Base-by-base conservation (phyloP, 2,888 invertebrate species). In the Heliconius sara region DNA sequence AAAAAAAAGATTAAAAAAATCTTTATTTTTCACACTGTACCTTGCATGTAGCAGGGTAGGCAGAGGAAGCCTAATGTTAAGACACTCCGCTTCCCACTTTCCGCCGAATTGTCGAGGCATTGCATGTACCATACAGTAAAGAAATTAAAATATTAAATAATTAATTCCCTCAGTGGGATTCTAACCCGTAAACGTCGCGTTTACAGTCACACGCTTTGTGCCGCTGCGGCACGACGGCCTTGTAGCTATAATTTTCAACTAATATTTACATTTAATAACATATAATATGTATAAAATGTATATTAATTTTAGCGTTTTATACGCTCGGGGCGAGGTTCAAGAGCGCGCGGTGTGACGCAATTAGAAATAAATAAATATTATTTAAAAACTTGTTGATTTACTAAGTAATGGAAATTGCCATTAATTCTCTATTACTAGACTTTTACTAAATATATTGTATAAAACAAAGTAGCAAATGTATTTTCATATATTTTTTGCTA, bases 241-340 rank as follows among this genome's bases (percentile, higher is more conserved):
- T n/a, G 12, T 39, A 43, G 0, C 10, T n/a, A 68, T 39, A n/a
- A 39, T 68, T 68, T 68, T 13, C 39, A 6, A 25, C 13, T 13
- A n/a, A 39, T 39, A 68, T 43, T 52, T 43, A 68, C 43, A 68
- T 68, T 68, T 22, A 39, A 68, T 39, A n/a, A 68, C 39, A 39
- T 68, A 68, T 5, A 68, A 34, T 34, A 67, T 67, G 22, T 12
- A 60, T 60, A 60, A 63, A 63, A 63, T 5, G 13, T 65, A 68
- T 68, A 43, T 39, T 39, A 68, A 68, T 68, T 68, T 43, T 13
- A 68, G 5, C 10, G 13, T 68, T 68, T 68, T 68, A 68, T 34
- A 68, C 13, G 43, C 68, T 68, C 67, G 68, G 68, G 68, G 68
- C 68, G n/a, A 68, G 43, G 68, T 68, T 68, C 68, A 68, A 68